These are phyloP conservation scores for Camponotus fellah DNA, from an alignment of 2,888 invertebrate genomes.

Conservation along the genomic window DNA sequence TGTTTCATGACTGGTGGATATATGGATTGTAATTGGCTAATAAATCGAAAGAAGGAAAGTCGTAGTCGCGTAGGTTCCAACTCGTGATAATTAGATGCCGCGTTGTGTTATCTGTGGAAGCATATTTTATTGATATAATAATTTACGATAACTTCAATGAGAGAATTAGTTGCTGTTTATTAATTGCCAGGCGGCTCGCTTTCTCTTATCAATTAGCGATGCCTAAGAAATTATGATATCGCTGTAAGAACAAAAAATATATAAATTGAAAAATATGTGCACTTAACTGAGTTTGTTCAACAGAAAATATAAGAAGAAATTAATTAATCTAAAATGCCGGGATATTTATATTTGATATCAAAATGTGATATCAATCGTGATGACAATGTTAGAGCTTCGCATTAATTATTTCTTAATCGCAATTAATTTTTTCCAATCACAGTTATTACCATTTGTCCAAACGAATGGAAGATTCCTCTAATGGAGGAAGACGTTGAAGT, in stretches of 20 bases:
- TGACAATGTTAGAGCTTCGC: background rate
- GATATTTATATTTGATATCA: background rate
- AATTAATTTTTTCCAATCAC: background rate
- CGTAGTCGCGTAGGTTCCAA: constrained; percentile 1
- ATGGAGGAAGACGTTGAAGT: constrained; percentile 32
- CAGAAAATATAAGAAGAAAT: background rate
- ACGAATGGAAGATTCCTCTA: constrained; percentile 18
- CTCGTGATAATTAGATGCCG: constrained; percentile 48
- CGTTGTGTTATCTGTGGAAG: constrained; percentile 6
- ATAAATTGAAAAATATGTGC: background rate
- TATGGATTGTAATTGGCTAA: constrained; percentile 57
- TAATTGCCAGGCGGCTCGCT: constrained; percentile 26
- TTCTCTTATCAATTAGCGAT: constrained; percentile 10
- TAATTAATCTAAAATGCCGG: background rate
- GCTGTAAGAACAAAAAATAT: background rate
- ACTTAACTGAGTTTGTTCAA: background rate
- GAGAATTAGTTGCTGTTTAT: constrained; percentile 51
- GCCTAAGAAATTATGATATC: background rate
- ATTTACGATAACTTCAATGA: constrained; percentile 37
- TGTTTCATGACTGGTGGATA: constrained; percentile 43
- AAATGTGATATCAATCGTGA: background rate
- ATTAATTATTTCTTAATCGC: background rate
- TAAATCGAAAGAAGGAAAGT: constrained; percentile 48
- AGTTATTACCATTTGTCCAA: constrained; percentile 2
- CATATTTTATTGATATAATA: constrained; percentile 37